Evolutionary conservation across 2,888 invertebrate genomes (phyloP).

Genomic region (Melipona beecheii): DNA sequence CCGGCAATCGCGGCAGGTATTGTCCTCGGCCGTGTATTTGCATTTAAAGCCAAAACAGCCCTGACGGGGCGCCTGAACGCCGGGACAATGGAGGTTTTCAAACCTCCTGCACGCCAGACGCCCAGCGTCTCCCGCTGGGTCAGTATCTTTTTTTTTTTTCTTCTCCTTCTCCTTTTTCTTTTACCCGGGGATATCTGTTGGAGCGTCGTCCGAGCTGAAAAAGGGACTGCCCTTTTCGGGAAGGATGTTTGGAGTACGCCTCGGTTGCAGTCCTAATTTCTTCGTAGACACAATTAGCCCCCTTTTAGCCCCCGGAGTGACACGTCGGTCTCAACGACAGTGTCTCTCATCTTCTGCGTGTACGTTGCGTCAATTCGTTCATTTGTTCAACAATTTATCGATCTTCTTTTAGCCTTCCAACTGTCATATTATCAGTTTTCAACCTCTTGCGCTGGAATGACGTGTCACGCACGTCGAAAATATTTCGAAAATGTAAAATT

Average conservation of each 20-base stretch:
- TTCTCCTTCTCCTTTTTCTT: too few species aligned
- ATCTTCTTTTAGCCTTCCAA: too few species aligned
- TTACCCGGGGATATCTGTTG: slow-evolving; percentile 42
- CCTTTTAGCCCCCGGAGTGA: slow-evolving; percentile 55
- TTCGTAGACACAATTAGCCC: slow-evolving; percentile 69
- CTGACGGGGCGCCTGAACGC: slow-evolving; percentile 66
- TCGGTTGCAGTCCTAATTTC: slow-evolving; percentile 68
- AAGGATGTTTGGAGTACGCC: slow-evolving; percentile 66
- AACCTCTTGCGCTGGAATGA: too few species aligned
- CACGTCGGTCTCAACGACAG: slow-evolving; percentile 13
- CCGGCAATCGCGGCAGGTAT: slow-evolving; percentile 49
- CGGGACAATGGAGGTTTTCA: slow-evolving; percentile 53
- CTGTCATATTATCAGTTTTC: too few species aligned
- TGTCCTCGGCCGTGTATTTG: slow-evolving; percentile 72
- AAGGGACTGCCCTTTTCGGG: slow-evolving; percentile 24
- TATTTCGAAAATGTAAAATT: too few species aligned
- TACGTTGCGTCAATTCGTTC: too few species aligned
- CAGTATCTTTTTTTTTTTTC: slow-evolving; percentile 45
- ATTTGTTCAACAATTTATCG: too few species aligned
- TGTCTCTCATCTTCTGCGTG: background rate
- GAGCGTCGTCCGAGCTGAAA: slow-evolving; percentile 11
- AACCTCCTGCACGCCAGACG: slow-evolving; percentile 57
- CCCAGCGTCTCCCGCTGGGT: slow-evolving; percentile 58
- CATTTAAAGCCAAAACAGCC: slow-evolving; percentile 75
- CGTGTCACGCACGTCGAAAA: too few species aligned